phyloP scores from a whole-genome alignment of 2,888 invertebrate species.

The Eilema caniola region DNA sequence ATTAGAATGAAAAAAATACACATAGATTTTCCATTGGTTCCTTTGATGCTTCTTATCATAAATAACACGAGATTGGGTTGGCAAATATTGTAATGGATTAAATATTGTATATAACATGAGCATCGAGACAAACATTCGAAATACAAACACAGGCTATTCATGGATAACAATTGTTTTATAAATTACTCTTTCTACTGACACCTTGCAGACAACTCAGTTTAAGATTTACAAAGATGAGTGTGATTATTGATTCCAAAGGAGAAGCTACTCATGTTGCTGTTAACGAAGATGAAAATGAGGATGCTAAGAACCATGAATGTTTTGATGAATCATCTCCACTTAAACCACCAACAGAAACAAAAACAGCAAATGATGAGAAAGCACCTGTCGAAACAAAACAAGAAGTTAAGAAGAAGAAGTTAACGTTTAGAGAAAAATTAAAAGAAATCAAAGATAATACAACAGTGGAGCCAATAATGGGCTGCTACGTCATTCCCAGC shows the following conservation, averaged over 20 bases:
- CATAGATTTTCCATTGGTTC: constrained; percentile 33
- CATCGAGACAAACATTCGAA: constrained; percentile 43
- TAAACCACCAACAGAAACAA: constrained; percentile 51
- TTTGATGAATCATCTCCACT: constrained; percentile 65
- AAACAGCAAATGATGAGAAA: constrained; percentile 34
- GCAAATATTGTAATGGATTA: constrained; percentile 68
- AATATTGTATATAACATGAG: constrained; percentile 52
- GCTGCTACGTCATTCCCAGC: constrained; percentile 89
- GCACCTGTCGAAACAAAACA: constrained; percentile 39
- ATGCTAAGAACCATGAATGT: constrained; percentile 55
- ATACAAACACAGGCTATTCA: constrained; percentile 45
- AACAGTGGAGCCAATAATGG: constrained; percentile 91
- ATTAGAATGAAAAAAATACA: constrained; percentile 17
- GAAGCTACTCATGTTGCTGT: constrained; percentile 32
- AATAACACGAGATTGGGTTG: constrained; percentile 49
- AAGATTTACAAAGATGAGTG: constrained; percentile 19
- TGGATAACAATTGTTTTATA: constrained; percentile 39
- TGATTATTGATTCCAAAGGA: constrained; percentile 36
- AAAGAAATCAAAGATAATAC: constrained; percentile 83
- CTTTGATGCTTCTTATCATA: constrained; percentile 55
- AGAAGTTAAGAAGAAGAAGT: constrained; percentile 57
- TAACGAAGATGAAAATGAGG: constrained; percentile 42
- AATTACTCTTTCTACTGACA: constrained; percentile 41
- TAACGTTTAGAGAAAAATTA: constrained; percentile 67
- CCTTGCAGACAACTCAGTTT: constrained; percentile 27